A percentile compares a stretch with the other conserved stretches of the same genome.
Conservation (phyloP, 1,140 invertebrate genomes). For the Pogonomyrmex californicus region DNA sequence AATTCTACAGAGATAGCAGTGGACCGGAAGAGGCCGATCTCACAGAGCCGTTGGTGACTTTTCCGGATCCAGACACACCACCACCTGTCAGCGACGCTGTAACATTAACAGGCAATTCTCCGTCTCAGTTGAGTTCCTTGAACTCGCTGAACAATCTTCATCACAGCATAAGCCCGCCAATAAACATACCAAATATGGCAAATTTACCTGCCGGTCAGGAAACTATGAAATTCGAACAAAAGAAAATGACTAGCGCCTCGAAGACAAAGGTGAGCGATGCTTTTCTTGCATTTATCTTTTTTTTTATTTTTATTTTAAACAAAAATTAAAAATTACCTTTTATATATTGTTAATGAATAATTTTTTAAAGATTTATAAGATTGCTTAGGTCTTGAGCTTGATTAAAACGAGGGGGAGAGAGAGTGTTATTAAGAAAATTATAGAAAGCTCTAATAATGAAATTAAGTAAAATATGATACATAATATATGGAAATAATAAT, state of each 20-base stretch:
- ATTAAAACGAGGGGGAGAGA: neutral
- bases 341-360: neutral
- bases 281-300: neutral
- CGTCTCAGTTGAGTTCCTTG: slow-evolving; percentile 84
- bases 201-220: slow-evolving; percentile 86
- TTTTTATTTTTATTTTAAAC: neutral
- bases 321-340: neutral
- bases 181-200: slow-evolving; percentile 81
- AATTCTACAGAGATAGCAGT: slow-evolving; percentile 78
- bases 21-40: slow-evolving; percentile 85
- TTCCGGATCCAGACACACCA: slow-evolving; percentile 92
- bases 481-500: neutral
- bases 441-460: neutral
- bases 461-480: neutral
- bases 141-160: slow-evolving; percentile 85
- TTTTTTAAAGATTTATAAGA: neutral
- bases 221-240: slow-evolving; percentile 93
- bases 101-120: slow-evolving; percentile 78
- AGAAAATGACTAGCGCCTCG: slow-evolving; percentile 92
- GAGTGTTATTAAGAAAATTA: neutral
- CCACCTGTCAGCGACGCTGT: slow-evolving; percentile 81
- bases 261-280: slow-evolving; percentile 90
- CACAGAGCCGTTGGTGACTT: slow-evolving; percentile 91
- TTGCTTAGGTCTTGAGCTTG: neutral
- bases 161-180: slow-evolving; percentile 79